Evolutionary conservation across 2,888 invertebrate species (phyloP).

Genomic region (Drosophila algonquin): DNA sequence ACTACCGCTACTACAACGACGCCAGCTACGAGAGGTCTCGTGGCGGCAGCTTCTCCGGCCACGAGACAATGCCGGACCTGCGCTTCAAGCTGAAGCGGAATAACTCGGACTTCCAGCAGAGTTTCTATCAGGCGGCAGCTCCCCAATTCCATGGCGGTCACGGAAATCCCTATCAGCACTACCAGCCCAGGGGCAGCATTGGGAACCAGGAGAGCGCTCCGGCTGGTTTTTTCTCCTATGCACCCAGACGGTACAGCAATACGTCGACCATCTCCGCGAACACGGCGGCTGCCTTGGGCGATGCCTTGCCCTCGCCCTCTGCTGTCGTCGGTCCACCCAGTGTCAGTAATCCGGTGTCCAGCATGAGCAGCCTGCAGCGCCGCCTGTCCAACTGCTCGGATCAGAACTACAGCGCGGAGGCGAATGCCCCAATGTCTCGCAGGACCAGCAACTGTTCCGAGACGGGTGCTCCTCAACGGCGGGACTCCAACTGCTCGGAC

Average conservation of each 20-base stretch:
- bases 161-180: slow-evolving; percentile 47
- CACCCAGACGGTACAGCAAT: slow-evolving; percentile 87
- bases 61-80: slow-evolving; percentile 77
- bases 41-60: slow-evolving; percentile 83
- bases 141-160: slow-evolving; percentile 31
- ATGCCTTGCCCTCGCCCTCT: slow-evolving; percentile 48
- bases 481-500: slow-evolving; percentile 83
- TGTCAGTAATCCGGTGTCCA: slow-evolving; percentile 29
- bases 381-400: slow-evolving; percentile 84
- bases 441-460: slow-evolving; percentile 83
- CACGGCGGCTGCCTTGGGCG: slow-evolving; percentile 64
- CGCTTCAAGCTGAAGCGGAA: slow-evolving; percentile 82
- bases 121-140: slow-evolving; percentile 71
- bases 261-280: slow-evolving; percentile 85
- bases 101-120: slow-evolving; percentile 83
- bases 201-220: slow-evolving; percentile 53
- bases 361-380: slow-evolving; percentile 66
- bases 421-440: slow-evolving; percentile 69
- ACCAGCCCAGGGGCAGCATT: slow-evolving; percentile 76
- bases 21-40: slow-evolving; percentile 82
- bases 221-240: slow-evolving; percentile 78
- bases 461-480: slow-evolving; percentile 75
- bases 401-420: slow-evolving; percentile 75
- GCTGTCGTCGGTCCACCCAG: slow-evolving; percentile 39
- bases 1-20: slow-evolving; percentile 86